phyloP scores from a whole-genome alignment of 2,888 invertebrate genomes.

The Nephrocerus scutellatus region DNA sequence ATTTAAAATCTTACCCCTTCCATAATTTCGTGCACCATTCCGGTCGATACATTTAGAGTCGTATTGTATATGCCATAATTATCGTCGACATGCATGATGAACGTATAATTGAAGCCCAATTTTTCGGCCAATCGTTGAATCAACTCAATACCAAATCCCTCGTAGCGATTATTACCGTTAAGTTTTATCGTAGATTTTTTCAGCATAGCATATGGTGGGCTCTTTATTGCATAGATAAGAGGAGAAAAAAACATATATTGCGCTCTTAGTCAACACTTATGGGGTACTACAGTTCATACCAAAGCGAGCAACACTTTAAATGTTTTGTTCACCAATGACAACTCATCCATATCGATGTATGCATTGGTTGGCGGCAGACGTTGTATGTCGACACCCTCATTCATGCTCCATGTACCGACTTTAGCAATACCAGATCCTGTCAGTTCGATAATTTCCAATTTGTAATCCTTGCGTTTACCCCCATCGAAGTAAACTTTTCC shows the following conservation, averaged over 20 bases:
- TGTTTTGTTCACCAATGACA: conserved; percentile 63
- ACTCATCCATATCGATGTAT: conserved; percentile 50
- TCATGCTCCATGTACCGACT: conserved; percentile 63
- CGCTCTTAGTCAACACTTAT: neutral
- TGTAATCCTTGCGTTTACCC: conserved; percentile 65
- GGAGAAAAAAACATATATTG: neutral
- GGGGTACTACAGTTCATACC: conserved; percentile 48
- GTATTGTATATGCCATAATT: conserved; percentile 63
- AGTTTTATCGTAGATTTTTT: conserved; percentile 60
- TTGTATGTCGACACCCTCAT: conserved; percentile 54
- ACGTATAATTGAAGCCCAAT: conserved; percentile 76
- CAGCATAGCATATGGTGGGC: conserved; percentile 79
- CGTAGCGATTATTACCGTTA: conserved; percentile 72
- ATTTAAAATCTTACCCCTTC: conserved; percentile 49
- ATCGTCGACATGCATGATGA: conserved; percentile 67
- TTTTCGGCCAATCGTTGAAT: conserved; percentile 70
- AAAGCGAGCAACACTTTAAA: conserved; percentile 63
- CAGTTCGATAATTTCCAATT: conserved; percentile 62
- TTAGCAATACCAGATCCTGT: conserved; percentile 57
- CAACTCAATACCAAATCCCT: conserved; percentile 83
- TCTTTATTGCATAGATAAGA: conserved; percentile 49
- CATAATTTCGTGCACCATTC: conserved; percentile 78
- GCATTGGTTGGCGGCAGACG: conserved; percentile 43
- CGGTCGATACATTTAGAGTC: conserved; percentile 67
- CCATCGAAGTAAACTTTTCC: conserved; percentile 72